Evolutionary conservation across 2,888 invertebrate genomes (phyloP).

Genomic region (Athalia circularis): DNA sequence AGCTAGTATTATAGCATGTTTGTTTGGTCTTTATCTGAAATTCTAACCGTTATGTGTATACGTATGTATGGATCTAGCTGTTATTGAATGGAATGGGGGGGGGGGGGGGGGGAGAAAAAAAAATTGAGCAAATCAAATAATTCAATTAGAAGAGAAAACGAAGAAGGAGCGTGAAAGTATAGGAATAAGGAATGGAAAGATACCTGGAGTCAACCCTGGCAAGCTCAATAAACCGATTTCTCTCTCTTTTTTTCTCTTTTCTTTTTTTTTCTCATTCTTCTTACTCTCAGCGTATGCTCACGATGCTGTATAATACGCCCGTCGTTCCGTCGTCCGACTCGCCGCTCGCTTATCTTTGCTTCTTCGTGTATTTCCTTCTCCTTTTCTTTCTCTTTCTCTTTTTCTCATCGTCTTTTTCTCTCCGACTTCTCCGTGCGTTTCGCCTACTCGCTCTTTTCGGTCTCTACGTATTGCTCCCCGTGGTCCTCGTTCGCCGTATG

Average conservation of each 20-base stretch:
- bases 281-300: slow-evolving; percentile 31
- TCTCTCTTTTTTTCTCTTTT: slow-evolving; percentile 4
- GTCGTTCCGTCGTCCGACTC: neutral
- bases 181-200: too few species aligned
- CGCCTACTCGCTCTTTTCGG: neutral
- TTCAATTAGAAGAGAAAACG: too few species aligned
- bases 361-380: slow-evolving; percentile 38
- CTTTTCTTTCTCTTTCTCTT: slow-evolving; percentile 44
- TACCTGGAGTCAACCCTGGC: too few species aligned
- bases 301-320: slow-evolving; percentile 3
- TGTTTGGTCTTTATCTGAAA: too few species aligned
- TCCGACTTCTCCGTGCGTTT: slow-evolving; percentile 10
- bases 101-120: too few species aligned
- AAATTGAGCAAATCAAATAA: too few species aligned
- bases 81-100: too few species aligned
- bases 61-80: too few species aligned
- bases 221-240: too few species aligned
- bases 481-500: neutral
- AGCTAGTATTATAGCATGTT: too few species aligned
- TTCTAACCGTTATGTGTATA: too few species aligned
- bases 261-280: slow-evolving; percentile 54
- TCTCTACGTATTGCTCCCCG: neutral
- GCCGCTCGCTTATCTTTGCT: slow-evolving; percentile 15
- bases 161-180: too few species aligned
- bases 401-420: slow-evolving; percentile 22